These are phyloP conservation scores for Rhabdornis inornatus DNA, from an alignment of 2,113 vertebrate genomes.

Conservation along the genomic window DNA sequence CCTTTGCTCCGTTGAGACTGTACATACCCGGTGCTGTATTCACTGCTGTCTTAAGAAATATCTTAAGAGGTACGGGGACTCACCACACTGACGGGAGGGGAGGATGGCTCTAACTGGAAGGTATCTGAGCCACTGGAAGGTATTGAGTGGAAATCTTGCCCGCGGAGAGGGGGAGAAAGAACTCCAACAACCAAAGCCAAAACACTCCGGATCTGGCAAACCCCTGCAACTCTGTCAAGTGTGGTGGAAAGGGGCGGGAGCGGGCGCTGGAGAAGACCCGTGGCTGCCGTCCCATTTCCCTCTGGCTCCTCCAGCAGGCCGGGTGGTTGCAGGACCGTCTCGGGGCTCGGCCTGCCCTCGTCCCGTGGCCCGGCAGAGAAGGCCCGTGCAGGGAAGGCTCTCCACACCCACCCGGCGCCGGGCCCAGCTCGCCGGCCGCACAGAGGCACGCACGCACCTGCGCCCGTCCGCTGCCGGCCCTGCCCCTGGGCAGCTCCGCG, in stretches of 20 bases:
- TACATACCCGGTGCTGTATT: background rate
- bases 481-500: background rate
- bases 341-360: background rate
- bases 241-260: background rate
- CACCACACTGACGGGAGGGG: background rate
- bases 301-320: background rate
- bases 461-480: background rate
- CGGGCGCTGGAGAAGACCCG: rapidly evolving
- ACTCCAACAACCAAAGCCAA: background rate
- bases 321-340: background rate
- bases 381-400: background rate
- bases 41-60: background rate
- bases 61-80: background rate
- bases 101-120: background rate
- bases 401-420: background rate
- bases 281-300: background rate
- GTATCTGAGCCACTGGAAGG: background rate
- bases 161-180: rapidly evolving
- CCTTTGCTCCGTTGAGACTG: background rate
- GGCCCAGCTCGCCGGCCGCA: background rate
- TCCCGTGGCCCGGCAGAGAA: no score
- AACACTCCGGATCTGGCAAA: background rate
- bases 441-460: conserved; percentile 17
- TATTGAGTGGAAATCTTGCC: background rate
- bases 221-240: no score